These are phyloP conservation scores for Hemicordylus capensis DNA, from an alignment of 2,113 vertebrate genomes.

Conservation along the genomic window DNA sequence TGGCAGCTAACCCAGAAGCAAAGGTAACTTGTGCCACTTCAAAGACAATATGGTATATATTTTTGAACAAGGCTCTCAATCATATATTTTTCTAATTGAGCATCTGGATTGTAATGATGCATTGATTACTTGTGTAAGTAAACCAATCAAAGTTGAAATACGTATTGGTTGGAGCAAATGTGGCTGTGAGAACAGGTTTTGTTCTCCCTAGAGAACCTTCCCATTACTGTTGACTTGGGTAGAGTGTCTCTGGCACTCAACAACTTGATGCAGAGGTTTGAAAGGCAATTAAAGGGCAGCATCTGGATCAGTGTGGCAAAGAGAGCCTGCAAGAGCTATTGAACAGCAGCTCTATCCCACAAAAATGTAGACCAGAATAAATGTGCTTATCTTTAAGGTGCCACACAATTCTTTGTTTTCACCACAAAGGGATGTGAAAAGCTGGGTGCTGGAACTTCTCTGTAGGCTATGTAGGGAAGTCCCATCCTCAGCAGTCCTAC, in stretches of 20 bases:
- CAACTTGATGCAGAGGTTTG: neutral
- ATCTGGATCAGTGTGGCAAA: neutral
- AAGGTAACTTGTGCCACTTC: conserved; percentile 82
- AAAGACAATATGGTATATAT: neutral
- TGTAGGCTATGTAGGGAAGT: neutral
- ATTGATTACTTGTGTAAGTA: neutral
- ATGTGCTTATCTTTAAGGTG: neutral
- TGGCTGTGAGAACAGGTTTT: neutral
- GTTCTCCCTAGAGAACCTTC: neutral
- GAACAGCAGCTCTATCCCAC: neutral
- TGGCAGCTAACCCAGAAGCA: conserved; percentile 95
- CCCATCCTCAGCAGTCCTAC: neutral
- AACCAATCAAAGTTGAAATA: neutral
- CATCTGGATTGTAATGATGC: neutral
- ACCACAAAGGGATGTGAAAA: neutral
- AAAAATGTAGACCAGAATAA: neutral
- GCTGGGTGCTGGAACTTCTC: neutral
- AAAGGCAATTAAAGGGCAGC: neutral
- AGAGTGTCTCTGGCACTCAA: neutral
- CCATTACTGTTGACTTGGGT: neutral
- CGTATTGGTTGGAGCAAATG: too few species aligned
- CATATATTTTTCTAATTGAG: neutral
- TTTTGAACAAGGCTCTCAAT: neutral
- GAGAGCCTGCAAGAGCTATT: neutral
- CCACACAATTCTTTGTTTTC: neutral